Evolutionary conservation across 1,140 invertebrate genomes (phyloP), one percentile per base, ranked within the genome.

Genomic region (Patella vulgata): DNA sequence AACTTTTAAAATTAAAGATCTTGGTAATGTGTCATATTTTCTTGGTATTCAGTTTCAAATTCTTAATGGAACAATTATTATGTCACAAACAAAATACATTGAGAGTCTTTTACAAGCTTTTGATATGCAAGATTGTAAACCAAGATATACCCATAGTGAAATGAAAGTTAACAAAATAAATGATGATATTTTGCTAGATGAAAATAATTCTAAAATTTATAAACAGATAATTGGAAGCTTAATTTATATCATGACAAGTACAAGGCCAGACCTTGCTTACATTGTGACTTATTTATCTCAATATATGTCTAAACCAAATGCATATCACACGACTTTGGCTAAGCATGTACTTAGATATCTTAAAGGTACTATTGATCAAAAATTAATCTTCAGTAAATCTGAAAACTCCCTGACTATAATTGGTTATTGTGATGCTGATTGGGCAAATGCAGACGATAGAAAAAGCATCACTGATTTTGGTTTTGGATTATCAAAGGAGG

Each of bases 231-330:
- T 67, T 43, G 52, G 59, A 50, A 67, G 65, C 48, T 31, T 67
- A 5, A 61, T 67, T 8, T 58, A 67, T 43, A 9, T 56, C 31
- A 62, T 48, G 59, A 42, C 46, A 21, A n/a, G 8, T 21, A 67
- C 65, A 51, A 54, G 65, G 57, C 59, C 65, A 25, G 53, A 67
- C 39, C 19, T 63, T 14, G 27, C 50, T 14, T 63, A 42, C 14
- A 42, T 62, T 30, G 59, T 67, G 12, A 56, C 59, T 43, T 55
- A 62, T 21, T 31, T 67, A n/a, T 67, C 59, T n/a, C 59, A 67
- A 46, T 51, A 54, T 44, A 27, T 55, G 25, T 56, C 59, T 8
- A 14, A 51, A 14, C 52, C 64, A 11, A 55, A 11, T 39, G 42
- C 14, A 28, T 21, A 39, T 54, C 53, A 56, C n/a, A 8, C 23